These are phyloP conservation scores for Zaprionus camerounensis DNA, from an alignment of 1,140 invertebrate genomes.

Conservation along the genomic window DNA sequence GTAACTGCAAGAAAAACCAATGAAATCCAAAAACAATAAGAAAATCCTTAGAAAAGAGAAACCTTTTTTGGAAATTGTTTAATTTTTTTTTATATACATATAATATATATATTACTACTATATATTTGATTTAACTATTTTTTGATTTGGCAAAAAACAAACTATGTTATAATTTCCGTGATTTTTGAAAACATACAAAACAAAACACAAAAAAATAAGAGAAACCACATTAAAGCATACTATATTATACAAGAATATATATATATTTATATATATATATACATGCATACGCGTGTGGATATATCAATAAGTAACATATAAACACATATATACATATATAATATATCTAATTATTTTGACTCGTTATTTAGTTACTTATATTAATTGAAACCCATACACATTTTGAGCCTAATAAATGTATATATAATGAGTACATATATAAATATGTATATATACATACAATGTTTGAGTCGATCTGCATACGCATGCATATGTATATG, in stretches of 20 bases:
- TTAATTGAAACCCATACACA: slow-evolving; percentile 48
- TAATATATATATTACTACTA: neutral
- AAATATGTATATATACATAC: slow-evolving; percentile 49
- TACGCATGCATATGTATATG: slow-evolving; percentile 26
- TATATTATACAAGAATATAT: slow-evolving; percentile 43
- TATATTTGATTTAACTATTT: slow-evolving; percentile 26
- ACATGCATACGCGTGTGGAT: slow-evolving; percentile 28
- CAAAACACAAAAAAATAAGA: slow-evolving; percentile 2
- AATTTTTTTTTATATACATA: slow-evolving; percentile 22
- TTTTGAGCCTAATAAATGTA: slow-evolving; percentile 39
- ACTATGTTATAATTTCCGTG: slow-evolving; percentile 28
- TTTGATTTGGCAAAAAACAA: slow-evolving; percentile 18
- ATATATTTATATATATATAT: slow-evolving; percentile 37
- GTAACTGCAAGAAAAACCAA: slow-evolving; percentile 32
- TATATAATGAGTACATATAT: slow-evolving; percentile 58
- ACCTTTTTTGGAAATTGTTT: slow-evolving; percentile 31
- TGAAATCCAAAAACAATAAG: slow-evolving; percentile 30
- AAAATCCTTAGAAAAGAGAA: slow-evolving; percentile 17
- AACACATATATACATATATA: slow-evolving; percentile 47
- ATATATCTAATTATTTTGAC: slow-evolving; percentile 70
- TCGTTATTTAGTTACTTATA: slow-evolving; percentile 79
- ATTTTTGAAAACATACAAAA: slow-evolving; percentile 17
- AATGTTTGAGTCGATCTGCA: slow-evolving; percentile 4
- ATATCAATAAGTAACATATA: slow-evolving; percentile 30
- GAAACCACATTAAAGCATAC: slow-evolving; percentile 31